Evolutionary conservation across 2,888 invertebrate species (phyloP).

Genomic region (Dasysyrphus albostriatus): DNA sequence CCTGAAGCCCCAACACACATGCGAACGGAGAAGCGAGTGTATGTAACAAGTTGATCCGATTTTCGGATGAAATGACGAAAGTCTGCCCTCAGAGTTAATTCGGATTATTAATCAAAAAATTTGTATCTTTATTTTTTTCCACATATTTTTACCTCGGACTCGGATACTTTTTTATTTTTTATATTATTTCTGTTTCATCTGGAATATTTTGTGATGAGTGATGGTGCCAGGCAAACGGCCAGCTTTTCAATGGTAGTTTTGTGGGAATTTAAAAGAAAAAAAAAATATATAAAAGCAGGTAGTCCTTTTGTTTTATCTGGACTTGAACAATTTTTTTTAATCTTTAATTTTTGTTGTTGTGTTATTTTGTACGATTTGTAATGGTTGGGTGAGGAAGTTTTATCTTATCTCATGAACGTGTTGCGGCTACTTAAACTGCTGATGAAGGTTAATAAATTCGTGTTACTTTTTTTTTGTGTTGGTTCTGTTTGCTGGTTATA

Average conservation of each 20-base stretch:
- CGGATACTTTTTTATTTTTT: constrained; percentile 9
- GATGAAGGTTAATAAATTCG: constrained; percentile 71
- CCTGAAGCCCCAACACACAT: neutral
- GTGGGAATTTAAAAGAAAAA: constrained; percentile 38
- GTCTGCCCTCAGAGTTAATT: constrained; percentile 72
- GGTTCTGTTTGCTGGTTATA: constrained; percentile 4
- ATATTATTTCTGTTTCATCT: constrained; percentile 44
- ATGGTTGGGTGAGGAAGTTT: constrained; percentile 67
- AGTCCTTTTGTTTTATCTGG: constrained; percentile 58
- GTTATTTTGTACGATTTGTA: constrained; percentile 59
- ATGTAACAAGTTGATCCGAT: constrained; percentile 74
- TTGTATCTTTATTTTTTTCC: constrained; percentile 28
- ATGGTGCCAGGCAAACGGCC: constrained; percentile 12
- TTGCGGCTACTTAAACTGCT: constrained; percentile 73
- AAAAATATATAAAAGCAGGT: constrained; percentile 52
- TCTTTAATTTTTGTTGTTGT: constrained; percentile 8
- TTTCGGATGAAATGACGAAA: constrained; percentile 71
- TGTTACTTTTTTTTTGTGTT: constrained; percentile 22
- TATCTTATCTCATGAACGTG: constrained; percentile 72
- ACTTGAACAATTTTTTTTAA: constrained; percentile 11
- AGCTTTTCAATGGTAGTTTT: constrained; percentile 27
- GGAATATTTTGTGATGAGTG: constrained; percentile 65
- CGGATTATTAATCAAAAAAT: constrained; percentile 74
- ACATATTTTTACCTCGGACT: constrained; percentile 32
- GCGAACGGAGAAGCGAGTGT: neutral